Evolutionary conservation across 2,888 invertebrate species (phyloP), one percentile per base, ranked within the genome.

Genomic region (Leptopterna dolabrata): DNA sequence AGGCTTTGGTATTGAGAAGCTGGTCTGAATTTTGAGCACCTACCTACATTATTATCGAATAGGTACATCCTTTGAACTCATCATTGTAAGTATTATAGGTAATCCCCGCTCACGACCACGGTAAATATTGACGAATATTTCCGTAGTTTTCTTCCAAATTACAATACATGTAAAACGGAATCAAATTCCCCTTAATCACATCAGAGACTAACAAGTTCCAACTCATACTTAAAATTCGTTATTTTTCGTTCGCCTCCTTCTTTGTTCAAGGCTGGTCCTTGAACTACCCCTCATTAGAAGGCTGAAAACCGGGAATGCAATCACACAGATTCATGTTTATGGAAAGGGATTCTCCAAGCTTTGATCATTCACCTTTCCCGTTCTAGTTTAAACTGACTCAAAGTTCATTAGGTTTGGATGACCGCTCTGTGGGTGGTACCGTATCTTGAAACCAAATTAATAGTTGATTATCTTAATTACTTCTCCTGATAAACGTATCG

Each of bases 401-500:
- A 63, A 73, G 73, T 73, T 73, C 73, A 73, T 73, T 73, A 73
- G 41, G 73, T 36, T 73, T 16, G 6, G 73, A 16, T 30, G 41
- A 1, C 41, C 41, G 30, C 73, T 73, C 19, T 16, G 9, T 73
- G 73, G 73, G 73, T 73, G 73, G 73, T 41, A 36, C n/a, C 73
- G 27, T 30, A 73, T 73, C 73, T 73, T 36, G 14, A 30, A 73
- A 73, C 73, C 73, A 73, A 73, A 73, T 73, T 73, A 73, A 73
- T 73, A 30, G 4, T n/a, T 16, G 73, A 73, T 73, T 73, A 73
- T 73, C 73, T 73, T 73, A 73, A 73, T 73, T 73, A 73, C 41
- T 70, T 13, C 70, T 73, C 16, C 41, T 73, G 36, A 73, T 41
- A 30, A 30, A 73, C 30, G n/a, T 36, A 41, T 41, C 36, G 36